Percentiles rank a stretch among this genome's conserved stretches.
These are phyloP conservation scores for Candidula unifasciata DNA, from an alignment of 2,888 invertebrate genomes.

Conservation along the genomic window DNA sequence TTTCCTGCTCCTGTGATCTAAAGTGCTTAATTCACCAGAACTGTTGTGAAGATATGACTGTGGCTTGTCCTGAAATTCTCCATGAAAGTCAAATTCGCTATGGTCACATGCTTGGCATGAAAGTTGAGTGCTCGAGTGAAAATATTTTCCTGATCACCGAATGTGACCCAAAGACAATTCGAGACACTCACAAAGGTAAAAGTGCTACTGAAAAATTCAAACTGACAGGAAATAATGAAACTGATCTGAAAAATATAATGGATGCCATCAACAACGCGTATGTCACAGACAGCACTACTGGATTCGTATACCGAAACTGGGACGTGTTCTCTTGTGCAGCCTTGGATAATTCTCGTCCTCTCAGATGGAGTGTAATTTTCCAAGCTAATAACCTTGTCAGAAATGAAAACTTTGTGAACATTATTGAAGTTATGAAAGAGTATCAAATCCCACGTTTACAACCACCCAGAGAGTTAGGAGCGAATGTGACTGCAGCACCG, in stretches of 20 bases:
- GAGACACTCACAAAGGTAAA: neutral
- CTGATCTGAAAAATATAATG: neutral
- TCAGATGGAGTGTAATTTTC: neutral
- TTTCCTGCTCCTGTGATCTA: neutral
- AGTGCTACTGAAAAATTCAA: too few species aligned
- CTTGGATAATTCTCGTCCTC: neutral
- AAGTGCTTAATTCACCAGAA: neutral
- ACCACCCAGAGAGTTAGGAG: neutral
- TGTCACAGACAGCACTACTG: neutral
- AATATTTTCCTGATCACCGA: neutral
- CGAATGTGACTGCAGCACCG: neutral
- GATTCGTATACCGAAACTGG: neutral
- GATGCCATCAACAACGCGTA: neutral
- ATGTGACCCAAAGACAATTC: neutral
- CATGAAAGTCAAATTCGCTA: neutral
- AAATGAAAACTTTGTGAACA: too few species aligned
- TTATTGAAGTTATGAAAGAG: too few species aligned
- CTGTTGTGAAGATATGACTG: conserved; percentile 1
- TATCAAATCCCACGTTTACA: too few species aligned
- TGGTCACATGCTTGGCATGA: neutral
- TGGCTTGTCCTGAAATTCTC: neutral
- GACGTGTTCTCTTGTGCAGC: conserved; percentile 2
- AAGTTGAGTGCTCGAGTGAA: neutral
- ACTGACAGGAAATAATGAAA: neutral
- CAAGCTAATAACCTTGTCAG: too few species aligned